Evolutionary conservation across 2,888 invertebrate species (phyloP), one percentile per base, ranked within the genome.

Genomic region (Macaria liturata): DNA sequence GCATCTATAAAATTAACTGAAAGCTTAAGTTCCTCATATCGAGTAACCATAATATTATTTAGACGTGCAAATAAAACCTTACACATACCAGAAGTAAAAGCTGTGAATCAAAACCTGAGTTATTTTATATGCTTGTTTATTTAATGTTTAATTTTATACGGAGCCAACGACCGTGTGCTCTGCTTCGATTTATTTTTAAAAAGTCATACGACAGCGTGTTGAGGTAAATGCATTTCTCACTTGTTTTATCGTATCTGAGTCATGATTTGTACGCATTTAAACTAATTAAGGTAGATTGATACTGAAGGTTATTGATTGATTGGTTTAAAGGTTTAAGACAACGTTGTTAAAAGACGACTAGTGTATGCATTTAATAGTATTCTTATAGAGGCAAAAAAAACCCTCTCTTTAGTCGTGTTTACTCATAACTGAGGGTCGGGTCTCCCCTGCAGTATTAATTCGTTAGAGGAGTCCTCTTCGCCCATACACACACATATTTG

Each of bases 121-220:
- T 82, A 84, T 86, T 86, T 87, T 84, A 88, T 84, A 86, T 78
- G 78, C 73, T 67, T 88, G 89, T 90, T 88, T 89, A 83, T 88
- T 85, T 86, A 84, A 84, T 81, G 90, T 88, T 86, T 90, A 89
- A 90, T 87, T 90, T 87, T 88, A 88, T 81, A 83, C 83, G 73
- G 76, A 77, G 89, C 71, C 91, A 88, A 88, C 82, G 91, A 88
- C 83, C 90, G 57, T 62, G 64, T 62, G 62, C 64, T 58, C 63
- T 61, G 51, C 45, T 9, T 37, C 59, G 65, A 64, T 61, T 67
- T 71, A 69, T 69, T 71, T 71, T 68, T 67, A 71, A 68, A 67
- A 67, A 60, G 52, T 67, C 67, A 67, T 61, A 66, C 68, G 62
- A 66, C 70, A 66, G 54, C 54, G 58, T 62, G 59, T 62, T 54